Conservation (phyloP, 2,113 vertebrate genomes). For the Menura novaehollandiae region DNA sequence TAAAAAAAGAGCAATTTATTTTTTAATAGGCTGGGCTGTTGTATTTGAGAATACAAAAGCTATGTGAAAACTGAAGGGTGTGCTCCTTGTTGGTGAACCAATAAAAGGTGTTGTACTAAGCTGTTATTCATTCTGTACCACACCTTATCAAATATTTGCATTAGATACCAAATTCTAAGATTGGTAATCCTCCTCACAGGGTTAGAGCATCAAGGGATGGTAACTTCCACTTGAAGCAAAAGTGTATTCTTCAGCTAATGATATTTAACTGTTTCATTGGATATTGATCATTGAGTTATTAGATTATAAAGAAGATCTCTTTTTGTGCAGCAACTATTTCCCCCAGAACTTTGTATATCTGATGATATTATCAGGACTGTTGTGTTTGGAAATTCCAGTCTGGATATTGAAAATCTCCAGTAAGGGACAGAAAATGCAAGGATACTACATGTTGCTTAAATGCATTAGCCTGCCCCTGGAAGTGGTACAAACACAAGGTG, state of each 20-base stretch:
- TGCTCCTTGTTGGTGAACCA: background rate
- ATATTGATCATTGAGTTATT: background rate
- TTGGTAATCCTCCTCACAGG: background rate
- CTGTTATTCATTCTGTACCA: background rate
- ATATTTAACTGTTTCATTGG: background rate
- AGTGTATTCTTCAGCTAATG: background rate
- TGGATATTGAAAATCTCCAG: background rate
- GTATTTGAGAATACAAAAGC: background rate
- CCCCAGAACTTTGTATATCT: background rate
- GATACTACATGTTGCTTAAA: background rate
- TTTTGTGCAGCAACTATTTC: background rate
- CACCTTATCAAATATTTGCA: background rate
- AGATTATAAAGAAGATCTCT: background rate
- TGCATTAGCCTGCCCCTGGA: background rate
- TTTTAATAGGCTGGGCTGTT: background rate
- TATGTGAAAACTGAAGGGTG: background rate
- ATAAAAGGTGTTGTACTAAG: background rate
- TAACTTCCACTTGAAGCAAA: background rate
- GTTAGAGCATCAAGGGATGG: background rate
- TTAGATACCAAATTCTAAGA: background rate
- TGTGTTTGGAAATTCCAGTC: background rate
- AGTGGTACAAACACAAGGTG: background rate
- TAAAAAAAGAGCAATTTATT: background rate
- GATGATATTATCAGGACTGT: background rate
- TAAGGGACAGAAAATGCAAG: background rate